Percentiles rank a stretch among this genome's conserved stretches.
Evolutionary conservation across 2,888 invertebrate species (phyloP).

Genomic region (Pachymerium ferrugineum): DNA sequence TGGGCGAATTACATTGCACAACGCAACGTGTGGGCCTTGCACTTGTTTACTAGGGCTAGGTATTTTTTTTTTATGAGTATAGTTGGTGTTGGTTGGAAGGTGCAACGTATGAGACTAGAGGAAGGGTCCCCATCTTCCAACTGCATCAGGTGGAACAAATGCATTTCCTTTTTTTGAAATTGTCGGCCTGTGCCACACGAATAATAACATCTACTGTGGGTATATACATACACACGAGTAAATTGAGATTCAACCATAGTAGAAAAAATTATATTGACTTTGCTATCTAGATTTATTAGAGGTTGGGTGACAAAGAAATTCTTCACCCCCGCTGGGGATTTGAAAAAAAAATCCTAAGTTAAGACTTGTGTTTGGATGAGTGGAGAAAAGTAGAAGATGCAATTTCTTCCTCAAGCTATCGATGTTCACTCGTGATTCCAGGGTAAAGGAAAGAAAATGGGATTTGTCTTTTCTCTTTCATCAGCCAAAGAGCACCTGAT

Average conservation of each 20-base stretch:
- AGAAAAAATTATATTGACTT: conserved; percentile 16
- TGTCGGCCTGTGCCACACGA: conserved; percentile 25
- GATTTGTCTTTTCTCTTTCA: conserved; percentile 29
- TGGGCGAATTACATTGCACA: conserved; percentile 19
- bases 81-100: conserved; percentile 21
- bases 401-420: conserved; percentile 26
- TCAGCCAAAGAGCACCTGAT: conserved; percentile 31
- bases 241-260: background rate
- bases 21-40: conserved; percentile 17
- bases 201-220: conserved; percentile 2
- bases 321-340: background rate
- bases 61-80: conserved; percentile 28
- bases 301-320: conserved; percentile 6
- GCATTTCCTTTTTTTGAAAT: conserved; percentile 30
- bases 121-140: background rate
- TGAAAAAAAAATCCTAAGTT: background rate
- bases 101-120: conserved; percentile 25
- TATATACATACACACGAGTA: conserved; percentile 1
- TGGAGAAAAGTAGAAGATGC: conserved; percentile 19
- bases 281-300: conserved; percentile 21
- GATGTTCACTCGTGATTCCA: conserved; percentile 30
- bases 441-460: conserved; percentile 19
- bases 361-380: conserved; percentile 10
- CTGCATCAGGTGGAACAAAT: conserved; percentile 34
- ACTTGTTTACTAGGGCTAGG: conserved; percentile 19